A percentile compares a stretch with the other conserved stretches of the same genome.
Evolutionary conservation across 1,140 invertebrate species (phyloP).

Genomic region (Heliothis subflexa): DNA sequence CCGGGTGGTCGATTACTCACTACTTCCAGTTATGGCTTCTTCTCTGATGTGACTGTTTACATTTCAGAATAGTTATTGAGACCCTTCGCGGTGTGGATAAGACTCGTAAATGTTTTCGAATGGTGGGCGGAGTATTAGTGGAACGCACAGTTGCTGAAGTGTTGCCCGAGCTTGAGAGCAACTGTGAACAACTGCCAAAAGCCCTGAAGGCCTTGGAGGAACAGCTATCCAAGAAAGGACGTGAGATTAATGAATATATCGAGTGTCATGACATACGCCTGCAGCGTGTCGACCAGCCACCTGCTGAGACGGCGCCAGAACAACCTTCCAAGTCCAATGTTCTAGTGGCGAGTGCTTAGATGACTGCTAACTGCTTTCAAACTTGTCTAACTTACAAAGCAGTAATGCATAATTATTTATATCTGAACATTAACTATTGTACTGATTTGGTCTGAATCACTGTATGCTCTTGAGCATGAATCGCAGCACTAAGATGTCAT

Average conservation of each 20-base stretch:
- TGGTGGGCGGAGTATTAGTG: slow-evolving; percentile 97
- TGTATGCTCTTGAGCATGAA: no score
- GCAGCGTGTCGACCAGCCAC: slow-evolving; percentile 88
- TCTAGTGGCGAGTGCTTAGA: slow-evolving; percentile 84
- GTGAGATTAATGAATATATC: slow-evolving; percentile 97
- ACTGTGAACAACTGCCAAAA: slow-evolving; percentile 93
- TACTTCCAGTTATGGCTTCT: background rate
- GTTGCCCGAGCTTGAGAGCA: slow-evolving; percentile 93
- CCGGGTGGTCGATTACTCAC: no score
- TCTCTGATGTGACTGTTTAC: background rate
- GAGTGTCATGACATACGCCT: slow-evolving; percentile 95
- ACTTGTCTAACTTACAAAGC: background rate
- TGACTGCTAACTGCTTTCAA: slow-evolving; percentile 17
- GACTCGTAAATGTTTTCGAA: slow-evolving; percentile 95
- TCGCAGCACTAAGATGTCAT: no score
- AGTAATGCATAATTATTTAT: background rate
- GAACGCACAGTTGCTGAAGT: slow-evolving; percentile 97
- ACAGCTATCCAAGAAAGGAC: slow-evolving; percentile 94
- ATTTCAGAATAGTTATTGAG: slow-evolving; percentile 95
- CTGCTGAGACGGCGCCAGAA: slow-evolving; percentile 65
- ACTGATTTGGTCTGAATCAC: no score
- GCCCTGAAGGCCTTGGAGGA: slow-evolving; percentile 92
- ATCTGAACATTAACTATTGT: background rate
- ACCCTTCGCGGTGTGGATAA: slow-evolving; percentile 95
- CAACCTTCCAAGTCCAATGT: slow-evolving; percentile 87